Conservation (phyloP, 2,113 vertebrate species). For the Scalopus aquaticus region DNA sequence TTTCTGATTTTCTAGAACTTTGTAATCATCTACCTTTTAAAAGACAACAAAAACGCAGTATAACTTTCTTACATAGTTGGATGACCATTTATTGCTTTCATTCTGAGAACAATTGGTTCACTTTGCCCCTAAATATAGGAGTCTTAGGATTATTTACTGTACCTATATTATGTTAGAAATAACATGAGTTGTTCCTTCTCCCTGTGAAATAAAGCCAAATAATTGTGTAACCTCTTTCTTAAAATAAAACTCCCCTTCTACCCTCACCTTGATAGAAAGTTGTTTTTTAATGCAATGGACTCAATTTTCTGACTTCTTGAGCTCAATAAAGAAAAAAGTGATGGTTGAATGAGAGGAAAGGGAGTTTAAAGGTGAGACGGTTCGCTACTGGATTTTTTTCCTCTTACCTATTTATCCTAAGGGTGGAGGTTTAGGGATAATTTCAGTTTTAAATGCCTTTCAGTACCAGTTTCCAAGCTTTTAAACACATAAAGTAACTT, state of each 20-base stretch:
- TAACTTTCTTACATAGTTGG: slow-evolving; percentile 6
- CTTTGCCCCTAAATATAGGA: slow-evolving; percentile 33
- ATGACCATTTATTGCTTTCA: slow-evolving; percentile 37
- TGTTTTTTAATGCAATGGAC: slow-evolving; percentile 17
- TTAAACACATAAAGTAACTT: background rate
- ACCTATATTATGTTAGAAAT: slow-evolving; percentile 28
- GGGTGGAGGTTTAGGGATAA: background rate
- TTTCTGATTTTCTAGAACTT: slow-evolving; percentile 64
- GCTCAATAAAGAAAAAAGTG: slow-evolving; percentile 12
- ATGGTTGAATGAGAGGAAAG: background rate
- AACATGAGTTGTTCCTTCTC: background rate
- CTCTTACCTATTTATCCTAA: background rate
- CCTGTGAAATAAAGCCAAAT: background rate
- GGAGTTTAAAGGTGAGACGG: background rate
- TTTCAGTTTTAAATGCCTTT: background rate
- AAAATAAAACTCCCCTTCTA: background rate
- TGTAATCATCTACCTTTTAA: slow-evolving; percentile 54
- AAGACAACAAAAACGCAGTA: slow-evolving; percentile 16
- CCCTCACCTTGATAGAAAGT: background rate
- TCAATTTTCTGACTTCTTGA: slow-evolving; percentile 36
- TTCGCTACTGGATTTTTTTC: background rate
- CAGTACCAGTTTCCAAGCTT: background rate
- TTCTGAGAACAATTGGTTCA: slow-evolving; percentile 8
- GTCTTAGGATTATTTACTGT: background rate
- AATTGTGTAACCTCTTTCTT: slow-evolving; percentile 10